These are phyloP conservation scores for Phocoena phocoena DNA, from an alignment of 2,113 vertebrate species.

Conservation along the genomic window DNA sequence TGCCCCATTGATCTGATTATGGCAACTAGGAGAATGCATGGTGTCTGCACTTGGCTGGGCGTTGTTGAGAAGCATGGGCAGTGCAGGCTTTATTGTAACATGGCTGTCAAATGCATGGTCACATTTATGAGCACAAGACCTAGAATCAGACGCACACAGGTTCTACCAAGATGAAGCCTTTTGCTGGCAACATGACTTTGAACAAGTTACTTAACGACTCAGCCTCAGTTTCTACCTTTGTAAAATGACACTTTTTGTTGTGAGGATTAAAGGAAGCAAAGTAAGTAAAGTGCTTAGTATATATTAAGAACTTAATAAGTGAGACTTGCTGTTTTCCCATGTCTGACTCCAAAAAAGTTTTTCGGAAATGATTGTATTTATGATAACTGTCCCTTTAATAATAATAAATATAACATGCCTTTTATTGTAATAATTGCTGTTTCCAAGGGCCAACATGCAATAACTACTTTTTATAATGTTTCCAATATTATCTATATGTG, in stretches of 20 bases:
- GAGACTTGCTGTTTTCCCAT: neutral
- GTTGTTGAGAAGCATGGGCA: neutral
- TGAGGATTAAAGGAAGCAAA: neutral
- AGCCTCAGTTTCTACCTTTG: neutral
- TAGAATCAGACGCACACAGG: neutral
- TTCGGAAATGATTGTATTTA: neutral
- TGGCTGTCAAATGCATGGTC: neutral
- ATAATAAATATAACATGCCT: neutral
- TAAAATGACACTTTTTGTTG: neutral
- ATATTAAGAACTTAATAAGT: neutral
- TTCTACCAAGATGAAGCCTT: neutral
- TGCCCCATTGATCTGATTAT: neutral
- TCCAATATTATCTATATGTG: neutral
- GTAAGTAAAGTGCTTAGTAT: neutral
- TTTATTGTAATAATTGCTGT: neutral
- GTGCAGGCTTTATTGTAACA: neutral
- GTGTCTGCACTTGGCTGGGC: neutral
- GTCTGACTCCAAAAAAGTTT: neutral
- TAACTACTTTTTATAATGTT: neutral
- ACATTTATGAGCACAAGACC: neutral
- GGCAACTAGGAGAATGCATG: neutral
- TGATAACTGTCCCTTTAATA: neutral
- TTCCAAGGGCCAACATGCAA: neutral
- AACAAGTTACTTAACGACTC: neutral
- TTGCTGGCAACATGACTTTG: neutral